Conservation (phyloP, 2,113 vertebrate species). For the Otolemur garnettii region DNA sequence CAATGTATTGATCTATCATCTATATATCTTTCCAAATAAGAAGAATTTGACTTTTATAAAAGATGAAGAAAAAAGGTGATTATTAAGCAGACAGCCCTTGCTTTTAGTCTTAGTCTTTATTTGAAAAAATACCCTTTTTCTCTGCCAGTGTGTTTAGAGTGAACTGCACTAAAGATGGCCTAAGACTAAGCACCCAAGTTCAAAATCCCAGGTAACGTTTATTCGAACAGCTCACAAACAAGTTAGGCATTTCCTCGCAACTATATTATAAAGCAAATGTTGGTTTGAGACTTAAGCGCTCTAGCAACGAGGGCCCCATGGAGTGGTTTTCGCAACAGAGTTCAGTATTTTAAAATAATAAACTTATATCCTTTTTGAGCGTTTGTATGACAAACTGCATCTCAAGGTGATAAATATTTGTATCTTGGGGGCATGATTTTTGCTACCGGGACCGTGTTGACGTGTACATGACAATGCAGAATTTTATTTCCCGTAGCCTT, state of each 20-base stretch:
- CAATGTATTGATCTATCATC: neutral
- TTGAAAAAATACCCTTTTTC: neutral
- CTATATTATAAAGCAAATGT: slow-evolving; percentile 84
- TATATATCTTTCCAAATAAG: neutral
- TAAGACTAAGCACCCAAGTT: slow-evolving; percentile 63
- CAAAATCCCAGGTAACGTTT: slow-evolving; percentile 87
- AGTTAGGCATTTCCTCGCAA: slow-evolving; percentile 87
- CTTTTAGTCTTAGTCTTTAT: neutral
- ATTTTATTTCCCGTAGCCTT: neutral
- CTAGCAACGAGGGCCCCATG: slow-evolving; percentile 84
- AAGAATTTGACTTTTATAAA: neutral
- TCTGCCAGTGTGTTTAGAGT: neutral
- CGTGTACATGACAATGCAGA: neutral
- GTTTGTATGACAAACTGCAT: neutral
- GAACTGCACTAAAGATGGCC: slow-evolving; percentile 46
- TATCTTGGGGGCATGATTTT: slow-evolving; percentile 27
- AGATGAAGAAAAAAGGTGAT: neutral
- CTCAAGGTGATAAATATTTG: slow-evolving; percentile 29
- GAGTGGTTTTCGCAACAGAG: slow-evolving; percentile 75
- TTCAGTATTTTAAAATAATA: slow-evolving; percentile 29
- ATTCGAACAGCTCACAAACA: slow-evolving; percentile 87
- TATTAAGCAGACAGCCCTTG: neutral
- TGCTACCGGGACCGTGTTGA: neutral
- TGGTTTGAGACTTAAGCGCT: slow-evolving; percentile 85
- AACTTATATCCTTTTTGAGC: slow-evolving; percentile 3